Base-by-base conservation (phyloP, 2,888 invertebrate genomes). In the Scaptomyza flava region DNA sequence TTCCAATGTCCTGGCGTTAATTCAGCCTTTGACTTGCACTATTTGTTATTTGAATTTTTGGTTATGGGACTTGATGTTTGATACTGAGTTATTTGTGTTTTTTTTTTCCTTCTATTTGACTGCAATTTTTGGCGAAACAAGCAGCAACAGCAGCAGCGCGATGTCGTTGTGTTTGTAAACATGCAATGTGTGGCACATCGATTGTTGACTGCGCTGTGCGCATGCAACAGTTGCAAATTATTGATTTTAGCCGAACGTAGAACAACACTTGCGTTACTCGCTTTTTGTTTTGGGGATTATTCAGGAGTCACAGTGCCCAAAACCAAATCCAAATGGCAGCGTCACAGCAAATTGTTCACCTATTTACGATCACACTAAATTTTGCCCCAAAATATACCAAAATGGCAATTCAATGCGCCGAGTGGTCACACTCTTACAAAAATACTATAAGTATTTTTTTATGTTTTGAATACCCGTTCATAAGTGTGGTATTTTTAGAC, bases 111-210 rank as follows among this genome's bases (percentile, higher is more conserved):
- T 42, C 36, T 61, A 56, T 72, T 61, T 67, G 48, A 53, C 60
- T 69, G 74, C 54, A 73, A 72, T 61, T 73, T 73, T 73, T 73
- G 72, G 72, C 69, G 68, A 72, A 68, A 67, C 61, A 67, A 65
- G 59, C 33, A 57, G 56, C 56, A 46, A 27, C 62, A 36, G 41
- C 63, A 31, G 12, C 69, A 64, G 50, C 68, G 43, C 60, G 31
- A 47, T 54, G 57, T 75, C 68, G 74, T 75, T 76, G 77, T 75
- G 75, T 75, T 75, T 75, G 75, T 75, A 75, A 75, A 75, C 75
- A 75, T 75, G 77, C 68, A 76, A 76, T 75, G 76, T 75, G 75
- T 75, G 75, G 72, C 75, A 76, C 75, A 76, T 76, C 42, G 64
- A 64, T 60, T 75, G 68, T 56, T 62, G 62, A 47, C n/a, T 59